Evolutionary conservation across 2,888 invertebrate genomes (phyloP), one percentile per base, ranked within the genome.

Genomic region (Drosophila borealis): DNA sequence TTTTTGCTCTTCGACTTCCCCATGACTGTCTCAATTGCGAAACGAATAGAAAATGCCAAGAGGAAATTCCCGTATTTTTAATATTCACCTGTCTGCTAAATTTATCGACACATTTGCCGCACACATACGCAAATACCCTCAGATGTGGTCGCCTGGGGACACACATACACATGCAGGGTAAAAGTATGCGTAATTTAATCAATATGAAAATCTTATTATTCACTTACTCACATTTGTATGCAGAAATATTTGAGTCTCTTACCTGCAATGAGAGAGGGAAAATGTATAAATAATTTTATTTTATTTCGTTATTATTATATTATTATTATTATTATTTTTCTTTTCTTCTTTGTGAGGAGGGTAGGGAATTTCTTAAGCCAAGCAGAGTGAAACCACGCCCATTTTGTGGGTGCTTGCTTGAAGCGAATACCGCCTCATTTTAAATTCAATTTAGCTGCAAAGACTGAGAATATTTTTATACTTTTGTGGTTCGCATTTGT

Each of bases 151-250:
- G 42, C 17, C 6, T 10, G 17, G 8, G 10, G 19, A 55, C 17
- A 33, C 36, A 45, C 36, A 49, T 19, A 42, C 14, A 17, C 8
- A 1, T 34, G 10, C n/a, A 8, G 11, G 13, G 48, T 21, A 53
- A 51, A 21, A 25, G 64, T 79, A 65, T 67, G 50, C 57, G 59
- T 64, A 81, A 86, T 82, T 86, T 82, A 82, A 81, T 81, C 80
- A 86, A 80, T 86, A 88, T 72, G 62, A 82, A 82, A 88, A 82
- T 81, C 89, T 67, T 81, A 69, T 82, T 72, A 76, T 70, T 85
- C 54, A 76, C 80, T 80, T 80, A 75, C 80, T 50, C 64, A 44
- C 70, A 69, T 68, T 74, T 62, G 50, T 68, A 63, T 60, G 53
- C 64, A 44, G 59, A 62, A 51, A 34, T 61, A 61, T 73, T 41